Base-by-base conservation (phyloP, 2,888 invertebrate species). In the Deilephila elpenor region DNA sequence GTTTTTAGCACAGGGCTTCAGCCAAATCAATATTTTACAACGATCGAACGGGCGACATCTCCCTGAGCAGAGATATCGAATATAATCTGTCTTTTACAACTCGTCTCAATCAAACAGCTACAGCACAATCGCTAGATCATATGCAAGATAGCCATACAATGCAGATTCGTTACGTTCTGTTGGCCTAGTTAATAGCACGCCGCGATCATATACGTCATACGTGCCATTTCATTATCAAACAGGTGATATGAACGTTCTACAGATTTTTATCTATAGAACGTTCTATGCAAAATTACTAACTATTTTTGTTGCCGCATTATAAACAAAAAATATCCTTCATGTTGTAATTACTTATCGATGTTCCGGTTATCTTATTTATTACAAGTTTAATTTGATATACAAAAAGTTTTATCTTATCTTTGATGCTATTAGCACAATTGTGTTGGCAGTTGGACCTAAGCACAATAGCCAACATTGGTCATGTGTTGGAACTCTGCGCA, bases 401-500 rank as follows among this genome's bases (percentile, higher is more conserved):
- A 67, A 67, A 67, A 67, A 37, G 17, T 25, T 51, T 44, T 25
- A 51, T 67, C 51, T 67, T 67, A 67, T 67, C 64, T 67, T 44
- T 17, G 11, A 64, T 67, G 20, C 51, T 25, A 20, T 25, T n/a
- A 6, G 17, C 60, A 60, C 60, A 29, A 60, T 29, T 60, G 1
- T 61, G 17, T 64, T 25, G 25, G 25, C 25, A 25, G 25, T 25
- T 37, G n/a, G 37, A 37, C 7, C 44, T 44, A 14, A 11, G 44
- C 44, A n/a, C n/a, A n/a, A n/a, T n/a, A n/a, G n/a, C n/a, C n/a
- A n/a, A n/a, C n/a, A n/a, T n/a, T 44, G 44, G 44, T 44, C 11
- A 44, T 11, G 44, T 44, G 44, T 44, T 44, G 44, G 44, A 44
- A 44, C 44, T 44, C 14, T 14, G 44, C 44, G 44, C 44, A 44